Percentiles rank a stretch among this genome's conserved stretches.
These are phyloP conservation scores for Halichoeres trimaculatus DNA, from an alignment of 2,113 vertebrate species.

Conservation along the genomic window DNA sequence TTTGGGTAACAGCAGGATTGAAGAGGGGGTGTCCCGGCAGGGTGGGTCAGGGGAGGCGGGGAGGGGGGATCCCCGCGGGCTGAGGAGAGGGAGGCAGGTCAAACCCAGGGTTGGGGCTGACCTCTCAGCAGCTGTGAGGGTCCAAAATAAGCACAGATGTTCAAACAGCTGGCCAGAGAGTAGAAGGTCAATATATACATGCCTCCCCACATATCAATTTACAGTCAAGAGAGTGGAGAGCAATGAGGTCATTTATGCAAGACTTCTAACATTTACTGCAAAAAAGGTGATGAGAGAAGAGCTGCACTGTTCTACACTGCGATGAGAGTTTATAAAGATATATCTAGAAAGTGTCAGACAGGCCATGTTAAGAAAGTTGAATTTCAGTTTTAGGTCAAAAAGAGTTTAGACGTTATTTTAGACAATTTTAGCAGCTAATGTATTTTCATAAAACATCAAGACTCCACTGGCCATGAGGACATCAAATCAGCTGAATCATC, in stretches of 20 bases:
- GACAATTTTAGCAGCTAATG: background rate
- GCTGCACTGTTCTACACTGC: background rate
- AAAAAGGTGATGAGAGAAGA: background rate
- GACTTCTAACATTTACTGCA: background rate
- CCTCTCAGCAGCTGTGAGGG: slow-evolving; percentile 66
- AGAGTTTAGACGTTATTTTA: background rate
- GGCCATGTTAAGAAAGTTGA: background rate
- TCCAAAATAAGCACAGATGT: slow-evolving; percentile 78
- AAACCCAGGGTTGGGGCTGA: slow-evolving; percentile 55
- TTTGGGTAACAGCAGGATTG: slow-evolving; percentile 61
- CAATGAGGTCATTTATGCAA: slow-evolving; percentile 44
- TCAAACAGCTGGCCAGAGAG: slow-evolving; percentile 70
- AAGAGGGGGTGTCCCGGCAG: slow-evolving; percentile 58
- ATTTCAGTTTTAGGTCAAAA: background rate
- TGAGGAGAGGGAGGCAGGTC: slow-evolving; percentile 67
- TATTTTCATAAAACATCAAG: too few relatives aligned
- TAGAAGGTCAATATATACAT: slow-evolving; percentile 61
- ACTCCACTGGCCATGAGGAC: too few relatives aligned
- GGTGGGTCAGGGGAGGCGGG: slow-evolving; percentile 60
- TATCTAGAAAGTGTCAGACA: background rate
- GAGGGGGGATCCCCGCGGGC: slow-evolving; percentile 67
- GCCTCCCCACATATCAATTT: slow-evolving; percentile 54
- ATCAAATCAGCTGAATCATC: background rate
- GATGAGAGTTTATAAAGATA: background rate
- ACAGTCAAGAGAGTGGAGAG: slow-evolving; percentile 46